Evolutionary conservation across 2,888 invertebrate species (phyloP), one percentile per base, ranked within the genome.

Genomic region (Formica aserva): DNA sequence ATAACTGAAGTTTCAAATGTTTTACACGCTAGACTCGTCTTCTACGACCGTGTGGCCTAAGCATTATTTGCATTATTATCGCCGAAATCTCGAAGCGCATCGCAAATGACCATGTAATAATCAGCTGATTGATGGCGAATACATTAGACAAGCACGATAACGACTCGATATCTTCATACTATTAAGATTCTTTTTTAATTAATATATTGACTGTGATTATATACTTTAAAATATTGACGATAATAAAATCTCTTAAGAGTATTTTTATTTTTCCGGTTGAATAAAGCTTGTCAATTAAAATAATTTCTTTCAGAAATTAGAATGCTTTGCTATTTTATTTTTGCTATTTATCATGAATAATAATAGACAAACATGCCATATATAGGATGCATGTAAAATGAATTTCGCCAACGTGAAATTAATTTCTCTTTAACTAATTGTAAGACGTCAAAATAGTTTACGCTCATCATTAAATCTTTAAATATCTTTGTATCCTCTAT

Each of bases 41-140:
- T 60, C 35, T 74, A 74, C 1, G 57, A 22, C 74, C 57, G 18
- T 72, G 78, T 72, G 78, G 67, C 26, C 67, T 52, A 76, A 52
- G 26, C 26, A 60, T 18, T 35, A 32, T 55, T 72, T 78, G 60
- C 74, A 71, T 78, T 78, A 60, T 57, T 71, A 57, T 78, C 74
- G 8, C 22, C 22, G 45, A 71, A 78, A 71, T 78, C 41, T 77
- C 29, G 11, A 41, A 69, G 2, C 9, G 38, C 38, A n/a, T 77
- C 41, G 41, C 11, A n/a, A 22, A 2, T 11, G 9, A 55, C 1
- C 38, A 38, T 13, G 69, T 29, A 48, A 55, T 67, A 41, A 71
- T 55, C 9, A 29, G 13, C 15, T 15, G 29, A 78, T 78, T 57
- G 29, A 52, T 52, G 8, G 18, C 3, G 6, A 76, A 3, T n/a